Conservation (phyloP, 2,113 vertebrate species). For the Hyperopisus bebe region DNA sequence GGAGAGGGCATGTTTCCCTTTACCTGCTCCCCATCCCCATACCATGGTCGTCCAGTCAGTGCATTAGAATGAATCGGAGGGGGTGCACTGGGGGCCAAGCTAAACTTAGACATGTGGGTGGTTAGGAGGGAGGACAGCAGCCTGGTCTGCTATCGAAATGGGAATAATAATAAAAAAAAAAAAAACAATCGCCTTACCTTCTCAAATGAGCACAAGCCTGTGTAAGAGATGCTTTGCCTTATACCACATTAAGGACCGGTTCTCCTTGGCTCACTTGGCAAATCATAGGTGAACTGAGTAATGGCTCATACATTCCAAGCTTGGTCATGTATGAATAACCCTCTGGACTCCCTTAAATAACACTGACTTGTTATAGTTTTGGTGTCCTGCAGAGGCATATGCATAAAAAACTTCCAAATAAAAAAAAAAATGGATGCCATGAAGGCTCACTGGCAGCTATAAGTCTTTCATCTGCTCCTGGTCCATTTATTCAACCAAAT, state of each 20-base stretch:
- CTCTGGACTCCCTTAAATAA: background rate
- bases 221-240: background rate
- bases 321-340: background rate
- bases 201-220: background rate
- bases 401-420: background rate
- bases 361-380: background rate
- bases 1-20: background rate
- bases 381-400: background rate
- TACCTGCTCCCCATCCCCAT: background rate
- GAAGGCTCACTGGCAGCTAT: background rate
- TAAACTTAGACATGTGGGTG: background rate
- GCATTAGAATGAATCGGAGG: background rate
- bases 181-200: background rate
- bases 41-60: background rate
- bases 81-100: background rate
- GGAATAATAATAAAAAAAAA: background rate
- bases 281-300: background rate
- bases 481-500: background rate
- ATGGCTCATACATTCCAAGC: background rate
- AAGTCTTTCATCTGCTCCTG: background rate
- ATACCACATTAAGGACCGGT: background rate
- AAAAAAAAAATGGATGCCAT: background rate
- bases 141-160: background rate
- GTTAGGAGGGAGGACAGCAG: background rate
- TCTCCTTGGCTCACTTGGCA: background rate